Base-by-base conservation (phyloP, 2,888 invertebrate genomes). In the Rhagophthalmus giganteus region DNA sequence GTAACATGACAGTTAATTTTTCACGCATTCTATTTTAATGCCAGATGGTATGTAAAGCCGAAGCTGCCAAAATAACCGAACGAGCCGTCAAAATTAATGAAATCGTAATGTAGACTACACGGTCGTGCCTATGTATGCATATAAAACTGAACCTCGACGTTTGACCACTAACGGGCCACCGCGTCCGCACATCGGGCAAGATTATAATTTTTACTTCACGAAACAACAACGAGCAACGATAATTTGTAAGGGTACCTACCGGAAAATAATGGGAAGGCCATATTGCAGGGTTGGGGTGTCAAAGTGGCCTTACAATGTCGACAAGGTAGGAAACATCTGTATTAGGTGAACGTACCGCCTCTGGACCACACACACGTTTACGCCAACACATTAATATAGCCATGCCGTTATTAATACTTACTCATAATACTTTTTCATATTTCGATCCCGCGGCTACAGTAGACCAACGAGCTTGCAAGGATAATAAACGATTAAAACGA, bases 371-470 rank as follows among this genome's bases (percentile, higher is more conserved):
- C 72, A 70, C 71, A 69, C 62, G 58, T 67, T 72, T 70, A 72
- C 71, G 68, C 71, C 70, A 69, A 70, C 70, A 71, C 71, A 72
- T 72, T 72, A 72, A 72, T 72, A 72, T 69, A 71, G 68, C 66
- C 66, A 69, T 70, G 71, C 71, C 69, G 69, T 71, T 71, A 72
- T 72, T 72, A 72, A 70, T 72, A 71, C 71, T 70, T 68, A 69
- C 71, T 55, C 48, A 55, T 55, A 55, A 72, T 67, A 71, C 68
- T 72, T 70, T 71, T 72, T 71, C 69, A 71, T 72, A 71, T 66
- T 68, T 68, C 69, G 63, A 65, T 66, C 67, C 68, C 61, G 67
- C 63, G 65, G 65, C 63, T 59, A 60, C 54, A 62, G 55, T 49
- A 33, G 58, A 30, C 58, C 66, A 61, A 41, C 25, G 37, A 26